Percentiles rank a stretch among this genome's conserved stretches.
Evolutionary conservation across 1,140 invertebrate genomes (phyloP).

Genomic region (Liolophura sinensis): DNA sequence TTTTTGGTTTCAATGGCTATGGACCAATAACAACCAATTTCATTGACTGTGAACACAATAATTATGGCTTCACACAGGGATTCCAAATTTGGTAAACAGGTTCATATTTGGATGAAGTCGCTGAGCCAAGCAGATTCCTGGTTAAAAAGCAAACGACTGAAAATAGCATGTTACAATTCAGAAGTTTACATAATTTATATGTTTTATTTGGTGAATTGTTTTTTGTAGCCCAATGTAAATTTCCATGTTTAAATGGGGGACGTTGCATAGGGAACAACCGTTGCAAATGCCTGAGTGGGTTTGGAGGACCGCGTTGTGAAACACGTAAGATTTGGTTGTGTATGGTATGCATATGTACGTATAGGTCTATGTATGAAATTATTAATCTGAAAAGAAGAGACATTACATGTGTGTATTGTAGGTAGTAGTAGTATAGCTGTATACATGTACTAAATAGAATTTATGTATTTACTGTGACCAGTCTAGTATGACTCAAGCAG

Average conservation of each 20-base stretch:
- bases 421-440: too few relatives aligned
- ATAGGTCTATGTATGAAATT: too few relatives aligned
- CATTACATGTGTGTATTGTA: too few relatives aligned
- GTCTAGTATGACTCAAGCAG: too few relatives aligned
- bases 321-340: slow-evolving; percentile 32
- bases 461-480: not conserved
- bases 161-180: not conserved
- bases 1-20: too few relatives aligned
- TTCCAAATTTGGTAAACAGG: not conserved
- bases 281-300: slow-evolving; percentile 56
- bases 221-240: slow-evolving; percentile 40
- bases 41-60: too few relatives aligned
- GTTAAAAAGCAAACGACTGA: not conserved
- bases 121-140: not conserved
- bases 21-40: too few relatives aligned
- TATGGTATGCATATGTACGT: too few relatives aligned
- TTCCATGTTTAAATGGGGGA: slow-evolving; percentile 55
- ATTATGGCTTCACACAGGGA: too few relatives aligned
- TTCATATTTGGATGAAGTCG: slow-evolving; percentile 1
- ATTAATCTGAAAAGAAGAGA: too few relatives aligned
- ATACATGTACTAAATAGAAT: not conserved
- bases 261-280: slow-evolving; percentile 52
- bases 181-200: not conserved
- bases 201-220: slow-evolving; percentile 2
- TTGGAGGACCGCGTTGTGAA: slow-evolving; percentile 46